Percentiles rank a stretch among this genome's conserved stretches.
Conservation (phyloP, 2,797 vertebrate genomes). For the Oceanodroma leucorhoa region DNA sequence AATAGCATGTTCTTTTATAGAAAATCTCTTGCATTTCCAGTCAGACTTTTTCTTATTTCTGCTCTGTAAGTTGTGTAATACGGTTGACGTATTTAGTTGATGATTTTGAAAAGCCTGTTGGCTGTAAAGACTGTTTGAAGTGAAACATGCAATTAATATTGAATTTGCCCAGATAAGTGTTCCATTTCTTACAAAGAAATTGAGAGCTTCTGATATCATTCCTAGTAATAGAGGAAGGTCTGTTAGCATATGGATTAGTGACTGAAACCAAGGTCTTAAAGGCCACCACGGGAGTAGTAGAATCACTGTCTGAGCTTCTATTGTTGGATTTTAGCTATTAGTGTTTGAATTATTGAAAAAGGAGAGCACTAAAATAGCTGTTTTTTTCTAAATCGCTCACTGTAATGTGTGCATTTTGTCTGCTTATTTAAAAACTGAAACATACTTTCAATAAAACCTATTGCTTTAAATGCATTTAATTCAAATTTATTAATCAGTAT, state of each 20-base stretch:
- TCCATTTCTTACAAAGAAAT: slow-evolving; percentile 15
- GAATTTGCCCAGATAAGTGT: background rate
- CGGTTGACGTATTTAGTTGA: background rate
- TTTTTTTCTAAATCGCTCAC: background rate
- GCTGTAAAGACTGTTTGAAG: background rate
- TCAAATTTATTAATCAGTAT: background rate
- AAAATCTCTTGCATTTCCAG: background rate
- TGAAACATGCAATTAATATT: slow-evolving; percentile 3
- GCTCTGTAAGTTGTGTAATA: background rate
- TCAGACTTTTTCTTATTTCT: background rate
- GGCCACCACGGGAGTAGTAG: slow-evolving; percentile 36
- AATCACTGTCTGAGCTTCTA: background rate
- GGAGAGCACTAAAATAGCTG: background rate
- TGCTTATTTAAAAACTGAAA: slow-evolving; percentile 4
- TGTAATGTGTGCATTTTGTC: background rate
- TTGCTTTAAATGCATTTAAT: background rate
- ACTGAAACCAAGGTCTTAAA: slow-evolving; percentile 42
- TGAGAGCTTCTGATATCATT: background rate
- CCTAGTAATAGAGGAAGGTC: slow-evolving; percentile 5
- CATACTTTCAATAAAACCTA: background rate
- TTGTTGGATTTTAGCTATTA: slow-evolving; percentile 45
- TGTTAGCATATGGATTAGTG: slow-evolving; percentile 36
- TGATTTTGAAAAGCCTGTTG: background rate
- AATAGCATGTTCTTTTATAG: background rate
- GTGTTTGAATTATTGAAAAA: slow-evolving; percentile 46